phyloP scores from a whole-genome alignment of 2,113 vertebrate species.

The Microcebus tavaratra region DNA sequence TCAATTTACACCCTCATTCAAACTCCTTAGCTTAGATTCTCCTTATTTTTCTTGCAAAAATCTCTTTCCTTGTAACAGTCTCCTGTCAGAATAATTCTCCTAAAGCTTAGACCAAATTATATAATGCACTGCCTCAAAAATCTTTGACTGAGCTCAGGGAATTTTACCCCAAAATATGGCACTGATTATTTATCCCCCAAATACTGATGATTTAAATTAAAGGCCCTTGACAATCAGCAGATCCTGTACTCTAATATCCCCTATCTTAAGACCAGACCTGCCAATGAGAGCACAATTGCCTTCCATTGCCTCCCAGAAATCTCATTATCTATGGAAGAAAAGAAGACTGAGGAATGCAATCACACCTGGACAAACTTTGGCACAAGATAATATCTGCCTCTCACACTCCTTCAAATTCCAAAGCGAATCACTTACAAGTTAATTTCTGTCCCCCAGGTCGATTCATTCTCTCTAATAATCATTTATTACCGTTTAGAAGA shows the following conservation, averaged over 20 bases:
- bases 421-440: not conserved
- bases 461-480: not conserved
- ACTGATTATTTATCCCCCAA: no score
- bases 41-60: not conserved
- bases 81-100: not conserved
- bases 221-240: not conserved
- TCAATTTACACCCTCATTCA: not conserved
- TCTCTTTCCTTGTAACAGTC: not conserved
- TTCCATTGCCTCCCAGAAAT: not conserved
- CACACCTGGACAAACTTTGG: not conserved
- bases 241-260: not conserved
- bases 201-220: not conserved
- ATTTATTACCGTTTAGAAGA: not conserved
- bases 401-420: not conserved
- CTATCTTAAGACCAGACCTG: not conserved
- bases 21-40: not conserved
- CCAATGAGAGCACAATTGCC: not conserved
- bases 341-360: not conserved
- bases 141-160: not conserved
- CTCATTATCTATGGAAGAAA: not conserved
- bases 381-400: not conserved
- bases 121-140: not conserved
- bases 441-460: not conserved
- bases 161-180: not conserved
- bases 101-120: not conserved